phyloP scores from a whole-genome alignment of 2,797 vertebrate genomes.

The Meriones psammophilus region DNA sequence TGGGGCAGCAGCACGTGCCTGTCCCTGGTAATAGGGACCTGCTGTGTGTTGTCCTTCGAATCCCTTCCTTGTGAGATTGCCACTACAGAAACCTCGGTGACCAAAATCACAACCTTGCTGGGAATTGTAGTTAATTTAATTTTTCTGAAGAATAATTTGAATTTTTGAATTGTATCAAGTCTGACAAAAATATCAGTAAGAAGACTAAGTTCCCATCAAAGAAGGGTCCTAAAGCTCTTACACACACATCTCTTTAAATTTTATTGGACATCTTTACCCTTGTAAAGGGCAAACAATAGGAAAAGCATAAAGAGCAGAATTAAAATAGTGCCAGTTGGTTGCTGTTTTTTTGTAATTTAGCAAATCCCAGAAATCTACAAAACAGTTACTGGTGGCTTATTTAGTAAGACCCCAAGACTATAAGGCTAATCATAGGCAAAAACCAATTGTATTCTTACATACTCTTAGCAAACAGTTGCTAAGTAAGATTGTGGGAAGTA shows the following conservation, averaged over 20 bases:
- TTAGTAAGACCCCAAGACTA: not conserved
- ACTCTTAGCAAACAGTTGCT: not conserved
- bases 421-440: not conserved
- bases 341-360: not conserved
- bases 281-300: not conserved
- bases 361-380: not conserved
- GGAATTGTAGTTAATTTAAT: constrained; percentile 10
- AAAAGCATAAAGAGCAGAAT: not conserved
- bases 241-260: not conserved
- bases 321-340: not conserved
- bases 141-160: constrained; percentile 38
- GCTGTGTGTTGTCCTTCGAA: not conserved
- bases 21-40: not conserved
- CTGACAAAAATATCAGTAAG: not conserved
- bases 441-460: constrained; percentile 1
- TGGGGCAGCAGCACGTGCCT: not conserved
- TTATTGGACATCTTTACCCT: too few species aligned
- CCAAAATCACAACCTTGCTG: not conserved
- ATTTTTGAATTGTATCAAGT: constrained; percentile 25
- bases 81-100: not conserved
- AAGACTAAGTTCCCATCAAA: not conserved
- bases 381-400: constrained; percentile 12
- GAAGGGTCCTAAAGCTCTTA: not conserved
- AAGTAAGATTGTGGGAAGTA: not conserved
- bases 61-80: not conserved